Conservation (phyloP, 1,140 invertebrate genomes). For the Neuroterus valhalla region DNA sequence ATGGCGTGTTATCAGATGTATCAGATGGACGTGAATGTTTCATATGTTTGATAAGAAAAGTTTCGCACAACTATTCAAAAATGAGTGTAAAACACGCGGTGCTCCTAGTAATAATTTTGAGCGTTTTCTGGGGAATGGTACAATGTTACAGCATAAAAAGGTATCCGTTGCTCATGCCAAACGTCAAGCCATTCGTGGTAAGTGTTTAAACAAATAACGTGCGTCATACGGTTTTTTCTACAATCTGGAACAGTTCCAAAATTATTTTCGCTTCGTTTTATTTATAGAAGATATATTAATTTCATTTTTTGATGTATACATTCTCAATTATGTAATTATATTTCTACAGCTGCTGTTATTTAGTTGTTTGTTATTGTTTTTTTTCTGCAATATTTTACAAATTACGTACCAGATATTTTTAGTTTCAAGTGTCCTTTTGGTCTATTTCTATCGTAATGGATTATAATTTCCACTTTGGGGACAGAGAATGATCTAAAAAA, state of each 20-base stretch:
- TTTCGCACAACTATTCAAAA: background rate
- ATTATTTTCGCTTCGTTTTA: no score
- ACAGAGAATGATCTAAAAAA: no score
- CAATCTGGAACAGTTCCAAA: background rate
- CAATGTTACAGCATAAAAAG: slow-evolving; percentile 64
- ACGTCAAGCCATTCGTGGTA: slow-evolving; percentile 81
- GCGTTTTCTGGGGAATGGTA: slow-evolving; percentile 49
- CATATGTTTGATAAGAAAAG: slow-evolving; percentile 15
- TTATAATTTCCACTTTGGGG: no score
- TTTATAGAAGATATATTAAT: no score
- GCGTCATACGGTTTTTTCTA: slow-evolving; percentile 12
- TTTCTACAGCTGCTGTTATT: background rate
- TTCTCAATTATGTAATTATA: background rate
- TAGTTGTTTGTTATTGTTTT: background rate
- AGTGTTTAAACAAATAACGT: slow-evolving; percentile 58
- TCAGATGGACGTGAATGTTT: background rate
- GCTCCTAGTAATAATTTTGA: slow-evolving; percentile 39
- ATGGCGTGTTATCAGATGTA: no score
- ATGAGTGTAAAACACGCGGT: background rate
- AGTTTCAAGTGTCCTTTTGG: no score
- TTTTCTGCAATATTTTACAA: slow-evolving; percentile 10
- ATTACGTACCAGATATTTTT: background rate
- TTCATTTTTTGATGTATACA: slow-evolving; percentile 25
- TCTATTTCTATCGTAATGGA: no score
- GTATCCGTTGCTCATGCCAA: slow-evolving; percentile 83